These are phyloP conservation scores for Lamproptera curius DNA, from an alignment of 2,888 invertebrate genomes.

Conservation along the genomic window DNA sequence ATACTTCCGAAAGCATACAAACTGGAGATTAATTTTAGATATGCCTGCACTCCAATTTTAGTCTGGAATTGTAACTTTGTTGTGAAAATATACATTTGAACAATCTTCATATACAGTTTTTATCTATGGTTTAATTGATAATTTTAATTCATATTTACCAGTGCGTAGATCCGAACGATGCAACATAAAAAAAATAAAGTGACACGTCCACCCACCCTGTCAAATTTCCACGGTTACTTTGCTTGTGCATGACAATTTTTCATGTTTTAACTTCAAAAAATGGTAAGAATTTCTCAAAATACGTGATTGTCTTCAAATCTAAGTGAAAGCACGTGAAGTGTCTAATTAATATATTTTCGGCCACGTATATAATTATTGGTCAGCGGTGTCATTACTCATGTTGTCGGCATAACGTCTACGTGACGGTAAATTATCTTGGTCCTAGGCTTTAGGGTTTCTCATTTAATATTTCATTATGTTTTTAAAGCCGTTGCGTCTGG, in stretches of 20 bases:
- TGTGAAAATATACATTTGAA: background rate
- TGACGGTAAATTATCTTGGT: slow-evolving; percentile 29
- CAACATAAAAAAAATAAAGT: slow-evolving; percentile 49
- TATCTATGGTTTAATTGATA: background rate
- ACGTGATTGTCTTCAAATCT: slow-evolving; percentile 24
- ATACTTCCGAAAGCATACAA: too few species aligned
- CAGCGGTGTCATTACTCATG: slow-evolving; percentile 48
- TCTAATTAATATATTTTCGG: slow-evolving; percentile 22
- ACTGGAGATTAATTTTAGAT: too few species aligned
- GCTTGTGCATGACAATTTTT: slow-evolving; percentile 53
- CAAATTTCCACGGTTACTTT: slow-evolving; percentile 54
- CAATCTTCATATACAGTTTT: background rate
- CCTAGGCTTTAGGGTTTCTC: background rate
- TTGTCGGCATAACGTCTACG: slow-evolving; percentile 47
- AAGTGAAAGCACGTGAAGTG: slow-evolving; percentile 10
- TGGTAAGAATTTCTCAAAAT: slow-evolving; percentile 52
- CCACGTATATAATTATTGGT: slow-evolving; percentile 44
- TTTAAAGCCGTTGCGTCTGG: slow-evolving; percentile 93
- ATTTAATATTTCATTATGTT: slow-evolving; percentile 45
- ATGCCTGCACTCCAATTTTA: too few species aligned
- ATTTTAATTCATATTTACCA: background rate
- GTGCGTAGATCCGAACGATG: slow-evolving; percentile 27
- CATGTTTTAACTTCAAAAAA: slow-evolving; percentile 67
- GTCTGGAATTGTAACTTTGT: background rate
- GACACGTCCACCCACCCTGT: slow-evolving; percentile 71